Evolutionary conservation across 2,113 vertebrate species (phyloP).

Genomic region (Nycticryphes semicollaris): DNA sequence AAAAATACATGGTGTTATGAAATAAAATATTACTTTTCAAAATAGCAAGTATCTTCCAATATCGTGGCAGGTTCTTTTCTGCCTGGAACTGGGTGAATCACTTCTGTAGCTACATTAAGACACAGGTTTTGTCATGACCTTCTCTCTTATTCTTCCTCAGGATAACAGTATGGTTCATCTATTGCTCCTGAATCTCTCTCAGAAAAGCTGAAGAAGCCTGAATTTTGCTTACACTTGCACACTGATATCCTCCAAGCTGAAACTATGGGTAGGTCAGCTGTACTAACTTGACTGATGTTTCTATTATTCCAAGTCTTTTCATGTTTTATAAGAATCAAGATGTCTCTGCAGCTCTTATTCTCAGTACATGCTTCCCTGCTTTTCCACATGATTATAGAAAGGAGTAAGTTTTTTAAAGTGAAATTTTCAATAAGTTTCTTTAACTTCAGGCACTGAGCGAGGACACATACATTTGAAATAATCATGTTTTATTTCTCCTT

Average conservation of each 20-base stretch:
- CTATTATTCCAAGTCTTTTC: neutral
- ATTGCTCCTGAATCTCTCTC: neutral
- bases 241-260: neutral
- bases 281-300: neutral
- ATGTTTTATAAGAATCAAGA: neutral
- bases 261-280: neutral
- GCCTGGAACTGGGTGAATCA: neutral
- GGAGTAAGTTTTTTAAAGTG: neutral
- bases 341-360: neutral
- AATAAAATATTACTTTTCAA: neutral
- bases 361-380: neutral
- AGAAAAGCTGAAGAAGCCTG: neutral
- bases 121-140: neutral
- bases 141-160: neutral
- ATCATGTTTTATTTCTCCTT: neutral
- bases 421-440: neutral
- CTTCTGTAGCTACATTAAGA: neutral
- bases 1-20: rapidly evolving
- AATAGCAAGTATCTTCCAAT: neutral
- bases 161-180: neutral
- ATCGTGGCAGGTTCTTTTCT: neutral
- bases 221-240: neutral
- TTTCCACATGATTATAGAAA: neutral
- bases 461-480: neutral
- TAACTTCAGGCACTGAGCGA: neutral